These are phyloP conservation scores for Luehdorfia chinensis DNA, from an alignment of 1,140 invertebrate species.

Conservation along the genomic window DNA sequence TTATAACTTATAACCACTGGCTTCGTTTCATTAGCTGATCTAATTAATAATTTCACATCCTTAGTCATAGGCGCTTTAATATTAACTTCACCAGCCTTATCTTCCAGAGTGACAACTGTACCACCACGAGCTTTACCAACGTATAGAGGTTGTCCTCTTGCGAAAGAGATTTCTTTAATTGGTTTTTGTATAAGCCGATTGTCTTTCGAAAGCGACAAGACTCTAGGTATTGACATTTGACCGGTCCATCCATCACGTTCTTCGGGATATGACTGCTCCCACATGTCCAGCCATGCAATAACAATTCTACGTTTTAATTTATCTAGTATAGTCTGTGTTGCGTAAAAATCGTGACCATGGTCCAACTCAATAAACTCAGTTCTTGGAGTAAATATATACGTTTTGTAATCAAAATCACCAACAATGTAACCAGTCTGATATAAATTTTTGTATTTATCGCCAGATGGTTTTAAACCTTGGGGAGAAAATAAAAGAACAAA, in stretches of 20 bases:
- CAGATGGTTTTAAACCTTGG: conserved; percentile 54
- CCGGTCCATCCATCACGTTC: conserved; percentile 50
- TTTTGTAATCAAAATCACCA: conserved; percentile 53
- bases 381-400: conserved; percentile 35
- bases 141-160: conserved; percentile 22
- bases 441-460: conserved; percentile 60
- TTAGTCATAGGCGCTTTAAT: conserved; percentile 24
- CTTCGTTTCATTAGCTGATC: conserved; percentile 28
- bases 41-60: conserved; percentile 34
- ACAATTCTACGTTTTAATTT: conserved; percentile 38
- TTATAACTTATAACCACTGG: conserved; percentile 40
- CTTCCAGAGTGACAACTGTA: conserved; percentile 23
- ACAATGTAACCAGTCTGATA: conserved; percentile 63
- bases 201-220: conserved; percentile 32
- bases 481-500: conserved; percentile 63
- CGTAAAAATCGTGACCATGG: conserved; percentile 67
- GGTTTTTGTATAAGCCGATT: conserved; percentile 45
- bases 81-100: conserved; percentile 41
- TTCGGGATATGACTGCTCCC: conserved; percentile 58
- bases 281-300: conserved; percentile 65
- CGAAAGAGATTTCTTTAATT: conserved; percentile 29
- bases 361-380: conserved; percentile 58
- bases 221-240: conserved; percentile 49
- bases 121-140: conserved; percentile 21
- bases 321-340: conserved; percentile 57